phyloP scores from a whole-genome alignment of 2,113 vertebrate genomes.

The Gymnogyps californianus region DNA sequence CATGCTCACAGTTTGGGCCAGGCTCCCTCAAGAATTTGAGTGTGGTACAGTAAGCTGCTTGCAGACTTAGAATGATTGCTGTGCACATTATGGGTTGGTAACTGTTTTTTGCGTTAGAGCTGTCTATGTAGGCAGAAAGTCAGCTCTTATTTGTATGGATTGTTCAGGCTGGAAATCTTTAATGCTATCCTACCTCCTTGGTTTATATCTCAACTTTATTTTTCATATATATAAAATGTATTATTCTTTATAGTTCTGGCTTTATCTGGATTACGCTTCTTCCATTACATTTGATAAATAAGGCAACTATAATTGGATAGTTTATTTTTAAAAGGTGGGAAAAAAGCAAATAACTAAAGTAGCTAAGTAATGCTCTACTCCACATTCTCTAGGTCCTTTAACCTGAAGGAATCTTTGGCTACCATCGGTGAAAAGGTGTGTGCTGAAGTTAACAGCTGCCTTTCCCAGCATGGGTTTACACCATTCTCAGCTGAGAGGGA shows the following conservation, averaged over 20 bases:
- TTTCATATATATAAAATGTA: background rate
- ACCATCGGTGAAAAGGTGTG: constrained; percentile 86
- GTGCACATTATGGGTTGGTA: accelerated
- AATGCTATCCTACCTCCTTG: background rate
- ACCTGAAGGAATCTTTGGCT: constrained; percentile 79
- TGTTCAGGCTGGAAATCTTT: background rate
- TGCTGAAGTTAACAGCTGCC: constrained; percentile 81
- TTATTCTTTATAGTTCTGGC: background rate
- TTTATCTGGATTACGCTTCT: background rate
- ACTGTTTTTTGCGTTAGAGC: background rate
- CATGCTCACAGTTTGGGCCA: background rate
- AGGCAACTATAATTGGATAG: background rate
- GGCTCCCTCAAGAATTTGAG: background rate
- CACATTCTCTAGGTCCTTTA: constrained; percentile 75
- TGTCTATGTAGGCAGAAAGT: background rate
- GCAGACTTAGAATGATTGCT: background rate
- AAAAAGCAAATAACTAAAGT: background rate
- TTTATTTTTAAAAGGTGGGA: background rate
- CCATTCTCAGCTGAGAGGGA: constrained; percentile 75
- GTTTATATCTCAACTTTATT: background rate
- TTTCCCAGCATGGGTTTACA: constrained; percentile 81
- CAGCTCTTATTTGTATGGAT: background rate
- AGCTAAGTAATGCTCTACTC: background rate
- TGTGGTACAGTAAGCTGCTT: background rate
- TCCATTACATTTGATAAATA: background rate